Evolutionary conservation across 2,888 invertebrate species (phyloP).

Genomic region (Siphlonurus alternatus): DNA sequence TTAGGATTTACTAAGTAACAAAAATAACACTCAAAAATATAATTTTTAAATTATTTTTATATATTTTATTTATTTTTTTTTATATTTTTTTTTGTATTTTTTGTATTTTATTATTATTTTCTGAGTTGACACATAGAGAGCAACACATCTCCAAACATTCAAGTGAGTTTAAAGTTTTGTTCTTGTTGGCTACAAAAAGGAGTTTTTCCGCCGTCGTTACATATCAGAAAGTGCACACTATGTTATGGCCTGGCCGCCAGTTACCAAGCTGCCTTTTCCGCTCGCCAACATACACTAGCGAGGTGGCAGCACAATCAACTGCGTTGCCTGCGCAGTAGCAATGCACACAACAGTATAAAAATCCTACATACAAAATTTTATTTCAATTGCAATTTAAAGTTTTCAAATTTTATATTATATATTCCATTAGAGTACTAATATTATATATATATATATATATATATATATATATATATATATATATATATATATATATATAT

Average conservation of each 20-base stretch:
- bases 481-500: too few relatives aligned
- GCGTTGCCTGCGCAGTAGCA: too few relatives aligned
- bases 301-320: too few relatives aligned
- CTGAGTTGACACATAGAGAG: constrained; percentile 17
- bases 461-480: too few relatives aligned
- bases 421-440: background rate
- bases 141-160: constrained; percentile 16
- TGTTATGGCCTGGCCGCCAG: too few relatives aligned
- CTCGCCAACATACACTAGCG: background rate
- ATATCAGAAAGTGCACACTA: too few relatives aligned
- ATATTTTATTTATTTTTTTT: background rate
- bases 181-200: background rate
- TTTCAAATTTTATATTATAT: background rate
- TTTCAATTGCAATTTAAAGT: background rate
- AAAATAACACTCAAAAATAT: too few relatives aligned
- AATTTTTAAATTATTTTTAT: background rate
- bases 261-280: too few relatives aligned
- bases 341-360: background rate
- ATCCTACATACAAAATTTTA: background rate
- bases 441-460: too few relatives aligned
- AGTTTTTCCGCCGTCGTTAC: too few relatives aligned
- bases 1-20: too few relatives aligned
- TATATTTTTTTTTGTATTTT: constrained; percentile 4
- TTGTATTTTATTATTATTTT: constrained; percentile 11
- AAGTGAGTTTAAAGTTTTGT: constrained; percentile 10